These are phyloP conservation scores for Pollenia angustigena DNA, from an alignment of 2,888 invertebrate species.

Conservation along the genomic window DNA sequence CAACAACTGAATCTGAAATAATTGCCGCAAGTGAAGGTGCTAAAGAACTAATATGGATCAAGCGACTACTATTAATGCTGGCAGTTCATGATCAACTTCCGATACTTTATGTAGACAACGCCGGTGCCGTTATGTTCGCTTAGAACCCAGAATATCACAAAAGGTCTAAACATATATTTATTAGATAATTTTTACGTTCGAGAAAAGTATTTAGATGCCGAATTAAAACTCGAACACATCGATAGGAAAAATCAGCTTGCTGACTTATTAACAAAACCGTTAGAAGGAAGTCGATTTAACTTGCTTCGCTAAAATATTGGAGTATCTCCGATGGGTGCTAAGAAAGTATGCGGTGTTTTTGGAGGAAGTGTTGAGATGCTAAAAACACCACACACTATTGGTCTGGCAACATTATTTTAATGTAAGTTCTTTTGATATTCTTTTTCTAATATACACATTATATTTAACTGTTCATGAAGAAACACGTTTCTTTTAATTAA, in stretches of 20 bases:
- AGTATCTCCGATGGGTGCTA: not conserved
- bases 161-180: constrained; percentile 14
- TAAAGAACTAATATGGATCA: constrained; percentile 23
- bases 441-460: too few species aligned
- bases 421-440: too few species aligned
- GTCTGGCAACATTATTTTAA: too few species aligned
- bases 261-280: constrained; percentile 27
- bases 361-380: constrained; percentile 41
- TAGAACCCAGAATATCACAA: constrained; percentile 22
- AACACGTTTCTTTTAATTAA: too few species aligned
- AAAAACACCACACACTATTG: too few species aligned
- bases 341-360: constrained; percentile 24
- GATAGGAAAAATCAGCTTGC: constrained; percentile 18
- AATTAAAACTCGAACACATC: constrained; percentile 24
- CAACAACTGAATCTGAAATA: constrained; percentile 31
- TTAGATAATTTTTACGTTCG: constrained; percentile 19
- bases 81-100: not conserved
- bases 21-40: constrained; percentile 15
- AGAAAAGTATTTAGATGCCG: constrained; percentile 20
- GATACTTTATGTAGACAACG: constrained; percentile 13
- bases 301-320: constrained; percentile 27
- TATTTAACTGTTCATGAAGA: too few species aligned
- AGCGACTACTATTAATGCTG: not conserved
- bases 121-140: not conserved
- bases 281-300: not conserved